Conservation (phyloP, 2,113 vertebrate genomes). For the Ageneiosus marmoratus region DNA sequence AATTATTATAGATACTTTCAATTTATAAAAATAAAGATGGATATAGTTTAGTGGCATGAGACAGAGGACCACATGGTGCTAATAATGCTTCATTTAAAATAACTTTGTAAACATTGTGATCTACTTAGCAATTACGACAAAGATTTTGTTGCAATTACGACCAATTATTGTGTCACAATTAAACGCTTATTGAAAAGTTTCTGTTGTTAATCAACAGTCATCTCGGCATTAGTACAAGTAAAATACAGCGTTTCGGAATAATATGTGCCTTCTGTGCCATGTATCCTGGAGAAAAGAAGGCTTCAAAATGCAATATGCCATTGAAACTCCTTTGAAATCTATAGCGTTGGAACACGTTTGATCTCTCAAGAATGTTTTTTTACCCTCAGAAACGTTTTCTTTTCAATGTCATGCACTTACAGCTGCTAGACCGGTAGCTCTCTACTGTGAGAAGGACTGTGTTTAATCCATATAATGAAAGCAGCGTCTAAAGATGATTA, state of each 20-base stretch:
- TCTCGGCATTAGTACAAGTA: background rate
- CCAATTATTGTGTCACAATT: too few relatives aligned
- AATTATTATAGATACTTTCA: background rate
- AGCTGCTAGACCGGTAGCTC: background rate
- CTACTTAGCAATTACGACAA: too few relatives aligned
- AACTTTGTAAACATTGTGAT: too few relatives aligned
- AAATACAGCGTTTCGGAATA: background rate
- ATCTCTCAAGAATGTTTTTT: background rate
- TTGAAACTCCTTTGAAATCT: slow-evolving; percentile 6
- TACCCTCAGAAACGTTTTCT: background rate
- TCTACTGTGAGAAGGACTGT: background rate
- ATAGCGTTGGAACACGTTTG: background rate
- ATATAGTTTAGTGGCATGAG: background rate
- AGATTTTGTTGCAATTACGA: too few relatives aligned
- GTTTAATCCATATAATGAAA: background rate
- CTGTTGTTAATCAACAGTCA: background rate
- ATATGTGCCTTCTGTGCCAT: background rate
- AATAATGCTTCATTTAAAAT: too few relatives aligned
- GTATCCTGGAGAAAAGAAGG: background rate
- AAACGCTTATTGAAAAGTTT: too few relatives aligned
- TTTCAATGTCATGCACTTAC: background rate
- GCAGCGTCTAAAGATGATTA: background rate
- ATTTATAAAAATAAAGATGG: background rate
- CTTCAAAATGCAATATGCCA: background rate
- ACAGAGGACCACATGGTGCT: background rate